A percentile compares a stretch with the other conserved stretches of the same genome.
Evolutionary conservation across 1,140 invertebrate species (phyloP).

Genomic region (Platorchestia sp.): DNA sequence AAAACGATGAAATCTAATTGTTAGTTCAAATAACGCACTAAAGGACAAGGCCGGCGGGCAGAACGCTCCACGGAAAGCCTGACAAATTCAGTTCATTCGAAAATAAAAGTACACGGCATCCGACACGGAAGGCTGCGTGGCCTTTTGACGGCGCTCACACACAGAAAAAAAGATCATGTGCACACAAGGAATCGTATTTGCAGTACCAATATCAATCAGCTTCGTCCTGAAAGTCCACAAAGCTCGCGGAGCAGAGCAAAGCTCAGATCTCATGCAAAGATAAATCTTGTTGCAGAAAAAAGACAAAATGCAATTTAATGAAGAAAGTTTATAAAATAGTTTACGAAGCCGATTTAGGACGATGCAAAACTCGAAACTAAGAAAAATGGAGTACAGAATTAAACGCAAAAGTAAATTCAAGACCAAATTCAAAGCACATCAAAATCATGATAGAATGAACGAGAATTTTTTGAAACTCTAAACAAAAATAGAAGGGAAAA

Average conservation of each 20-base stretch:
- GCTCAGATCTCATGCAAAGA: constrained; percentile 9
- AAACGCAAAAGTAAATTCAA: too few species aligned
- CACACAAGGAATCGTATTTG: constrained; percentile 53
- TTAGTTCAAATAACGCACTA: neutral
- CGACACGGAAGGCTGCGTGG: constrained; percentile 41
- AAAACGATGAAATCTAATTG: neutral
- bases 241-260: constrained; percentile 13
- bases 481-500: neutral
- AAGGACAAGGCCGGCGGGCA: neutral
- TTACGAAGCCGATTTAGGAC: neutral
- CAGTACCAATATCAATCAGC: constrained; percentile 55
- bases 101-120: constrained; percentile 13
- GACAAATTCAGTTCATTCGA: neutral
- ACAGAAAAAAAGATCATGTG: constrained; percentile 38
- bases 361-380: neutral
- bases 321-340: neutral
- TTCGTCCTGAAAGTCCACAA: constrained; percentile 36
- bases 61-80: constrained; percentile 1
- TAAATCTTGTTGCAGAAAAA: neutral
- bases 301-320: neutral
- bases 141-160: constrained; percentile 22
- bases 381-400: neutral
- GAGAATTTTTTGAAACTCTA: neutral
- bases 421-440: too few species aligned
- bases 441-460: neutral